Evolutionary conservation across 35 echinoderm and acorn worm genomes (phyloP), one percentile per base, ranked within the genome.

Genomic region (Strongylocentrotus purpuratus): DNA sequence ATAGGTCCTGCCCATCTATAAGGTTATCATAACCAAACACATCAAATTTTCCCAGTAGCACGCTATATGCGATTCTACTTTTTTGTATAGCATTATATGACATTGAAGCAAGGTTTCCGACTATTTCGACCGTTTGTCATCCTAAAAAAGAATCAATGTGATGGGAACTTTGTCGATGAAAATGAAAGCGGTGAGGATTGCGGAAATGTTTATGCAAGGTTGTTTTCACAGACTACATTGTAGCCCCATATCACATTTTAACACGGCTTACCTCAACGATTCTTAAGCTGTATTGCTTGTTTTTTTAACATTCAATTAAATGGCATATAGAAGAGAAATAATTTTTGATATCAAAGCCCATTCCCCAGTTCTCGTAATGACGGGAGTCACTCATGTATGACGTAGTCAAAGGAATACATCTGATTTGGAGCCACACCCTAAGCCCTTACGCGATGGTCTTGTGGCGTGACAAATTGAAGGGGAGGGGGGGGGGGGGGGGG

Each of bases 31-130:
- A 89, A 89, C 87, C 87, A 46, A 18, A 13, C 11, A 45, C 32
- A 15, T 33, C 32, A 41, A 89, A 89, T 41, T 89, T 89, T 89
- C 87, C 87, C 87, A 89, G 87, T 89, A 46, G 33, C 41, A 46
- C 33, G 9, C 14, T 89, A 33, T 78, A 78, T n/a, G 13, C 6
- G 65, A 78, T 78, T 78, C 22, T 78, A n/a, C 65, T 18, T 78
- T 28, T 78, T 22, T 70, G 35, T 41, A 59, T 59, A 14, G 52
- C 52, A 9, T 59, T 70, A 5, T n/a, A 78, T n/a, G 22, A 78
- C 65, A 78, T 78, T n/a, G 22, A 5, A 78, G 22, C 4, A 78
- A 28, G 18, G 65, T 78, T 78, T 78, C 65, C 65, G 25, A 59
- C 50, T 55, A 59, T 59, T 59, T 59, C 52, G 9, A 78, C 22